These are phyloP conservation scores for Zootoca vivipara DNA, from an alignment of 2,113 vertebrate species.

Conservation along the genomic window DNA sequence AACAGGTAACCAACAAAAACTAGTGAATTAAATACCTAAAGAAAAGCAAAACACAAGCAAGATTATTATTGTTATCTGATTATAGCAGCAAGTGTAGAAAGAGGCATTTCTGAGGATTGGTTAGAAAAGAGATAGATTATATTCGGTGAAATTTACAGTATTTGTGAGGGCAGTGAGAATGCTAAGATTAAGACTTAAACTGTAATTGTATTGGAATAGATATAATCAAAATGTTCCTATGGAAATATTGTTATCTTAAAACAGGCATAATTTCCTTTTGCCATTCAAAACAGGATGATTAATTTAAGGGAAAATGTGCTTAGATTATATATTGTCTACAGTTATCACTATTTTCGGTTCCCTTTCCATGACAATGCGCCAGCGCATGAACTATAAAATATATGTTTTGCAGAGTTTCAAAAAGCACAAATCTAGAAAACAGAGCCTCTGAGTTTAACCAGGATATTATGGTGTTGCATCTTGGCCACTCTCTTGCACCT, in stretches of 20 bases:
- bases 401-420: background rate
- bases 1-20: background rate
- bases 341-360: background rate
- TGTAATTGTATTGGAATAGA: background rate
- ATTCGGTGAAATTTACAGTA: background rate
- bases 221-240: background rate
- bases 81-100: background rate
- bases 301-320: background rate
- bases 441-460: background rate
- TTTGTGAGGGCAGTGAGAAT: background rate
- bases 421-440: background rate
- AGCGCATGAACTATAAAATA: background rate
- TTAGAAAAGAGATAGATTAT: background rate
- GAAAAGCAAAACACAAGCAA: background rate
- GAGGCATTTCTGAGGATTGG: background rate
- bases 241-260: background rate
- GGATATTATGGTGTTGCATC: background rate
- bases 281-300: background rate
- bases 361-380: background rate
- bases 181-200: background rate
- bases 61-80: background rate
- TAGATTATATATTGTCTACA: background rate
- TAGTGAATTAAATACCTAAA: background rate
- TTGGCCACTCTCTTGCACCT: background rate
- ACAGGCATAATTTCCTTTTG: background rate